Evolutionary conservation across 2,797 vertebrate genomes (phyloP).

Genomic region (Pagetopsis macropterus): DNA sequence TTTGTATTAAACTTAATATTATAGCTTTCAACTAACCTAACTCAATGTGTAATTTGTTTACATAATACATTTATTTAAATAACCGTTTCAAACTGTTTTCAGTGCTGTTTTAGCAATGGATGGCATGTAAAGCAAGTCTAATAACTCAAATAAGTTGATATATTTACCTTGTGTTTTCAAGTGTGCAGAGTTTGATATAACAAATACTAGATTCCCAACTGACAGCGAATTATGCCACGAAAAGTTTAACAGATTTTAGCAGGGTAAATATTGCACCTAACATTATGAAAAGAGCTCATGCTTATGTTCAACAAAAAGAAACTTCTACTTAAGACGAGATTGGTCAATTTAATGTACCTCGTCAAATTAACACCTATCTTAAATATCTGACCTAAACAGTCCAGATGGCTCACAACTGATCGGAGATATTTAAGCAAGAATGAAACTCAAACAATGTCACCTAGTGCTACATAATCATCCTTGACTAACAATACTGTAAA

Average conservation of each 20-base stretch:
- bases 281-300: slow-evolving; percentile 1
- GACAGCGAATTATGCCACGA: neutral
- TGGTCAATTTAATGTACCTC: slow-evolving; percentile 1
- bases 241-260: neutral
- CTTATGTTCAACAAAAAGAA: slow-evolving; percentile 19
- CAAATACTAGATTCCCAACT: neutral
- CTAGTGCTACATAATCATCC: slow-evolving; percentile 53
- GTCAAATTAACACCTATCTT: slow-evolving; percentile 32
- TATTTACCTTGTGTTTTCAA: neutral
- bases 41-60: no score
- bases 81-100: no score
- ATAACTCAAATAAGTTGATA: slow-evolving; percentile 1
- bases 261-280: slow-evolving; percentile 9
- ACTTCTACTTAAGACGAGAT: slow-evolving; percentile 10
- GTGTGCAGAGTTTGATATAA: slow-evolving; percentile 8
- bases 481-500: slow-evolving; percentile 54
- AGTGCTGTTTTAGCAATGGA: neutral
- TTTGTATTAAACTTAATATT: no score
- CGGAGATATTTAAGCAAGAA: slow-evolving; percentile 28
- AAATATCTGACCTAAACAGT: slow-evolving; percentile 35
- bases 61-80: no score
- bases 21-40: no score
- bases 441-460: slow-evolving; percentile 33
- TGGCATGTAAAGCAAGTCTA: neutral
- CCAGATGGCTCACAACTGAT: slow-evolving; percentile 1